Evolutionary conservation across 1,140 invertebrate genomes (phyloP).

Genomic region (Dysdera silvatica): DNA sequence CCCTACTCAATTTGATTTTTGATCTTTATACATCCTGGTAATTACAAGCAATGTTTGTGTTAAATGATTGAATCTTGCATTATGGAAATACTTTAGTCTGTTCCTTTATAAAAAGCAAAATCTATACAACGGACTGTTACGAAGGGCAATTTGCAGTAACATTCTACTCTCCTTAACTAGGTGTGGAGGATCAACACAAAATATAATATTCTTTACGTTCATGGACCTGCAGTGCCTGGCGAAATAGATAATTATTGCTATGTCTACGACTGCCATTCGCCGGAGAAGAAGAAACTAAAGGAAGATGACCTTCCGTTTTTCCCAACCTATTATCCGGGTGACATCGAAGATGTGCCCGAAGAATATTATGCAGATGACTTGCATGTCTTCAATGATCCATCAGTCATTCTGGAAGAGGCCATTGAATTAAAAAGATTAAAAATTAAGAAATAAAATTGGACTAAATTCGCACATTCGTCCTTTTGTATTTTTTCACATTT

Average conservation of each 20-base stretch:
- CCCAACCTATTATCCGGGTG: constrained; percentile 72
- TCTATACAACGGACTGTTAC: background rate
- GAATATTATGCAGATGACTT: too few relatives aligned
- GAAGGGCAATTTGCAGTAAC: background rate
- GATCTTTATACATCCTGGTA: constrained; percentile 55
- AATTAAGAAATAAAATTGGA: too few relatives aligned
- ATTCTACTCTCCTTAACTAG: constrained; percentile 43
- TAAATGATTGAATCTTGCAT: constrained; percentile 61
- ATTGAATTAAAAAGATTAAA: too few relatives aligned
- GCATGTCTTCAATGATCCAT: too few relatives aligned
- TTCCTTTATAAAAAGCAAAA: background rate
- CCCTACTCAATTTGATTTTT: background rate
- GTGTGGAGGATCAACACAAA: constrained; percentile 87
- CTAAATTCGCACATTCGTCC: too few relatives aligned
- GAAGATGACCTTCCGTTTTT: constrained; percentile 57
- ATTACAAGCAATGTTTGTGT: constrained; percentile 89
- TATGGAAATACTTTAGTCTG: constrained; percentile 48
- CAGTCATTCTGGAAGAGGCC: too few relatives aligned
- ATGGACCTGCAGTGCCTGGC: constrained; percentile 71
- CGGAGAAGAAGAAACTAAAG: constrained; percentile 25
- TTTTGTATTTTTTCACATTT: too few relatives aligned
- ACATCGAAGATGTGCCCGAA: too few relatives aligned
- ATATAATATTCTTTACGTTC: constrained; percentile 83
- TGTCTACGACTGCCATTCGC: constrained; percentile 64
- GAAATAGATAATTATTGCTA: constrained; percentile 67